Base-by-base conservation (phyloP, 2,113 vertebrate genomes). In the Dicrurus megarhynchus region DNA sequence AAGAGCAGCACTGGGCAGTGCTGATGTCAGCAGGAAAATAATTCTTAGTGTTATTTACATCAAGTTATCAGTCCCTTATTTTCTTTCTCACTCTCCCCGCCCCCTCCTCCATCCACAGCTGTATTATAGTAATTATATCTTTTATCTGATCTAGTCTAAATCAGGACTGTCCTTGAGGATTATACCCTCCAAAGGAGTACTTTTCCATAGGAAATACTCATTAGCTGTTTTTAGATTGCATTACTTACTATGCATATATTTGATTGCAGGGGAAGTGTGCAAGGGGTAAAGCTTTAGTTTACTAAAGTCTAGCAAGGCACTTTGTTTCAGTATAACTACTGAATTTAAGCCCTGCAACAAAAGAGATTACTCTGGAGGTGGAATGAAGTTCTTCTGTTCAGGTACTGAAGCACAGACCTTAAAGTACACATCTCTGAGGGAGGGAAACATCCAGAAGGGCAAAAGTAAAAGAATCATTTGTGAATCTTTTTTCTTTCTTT, bases 111-210 rank as follows among this genome's bases (percentile, higher is more conserved):
- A 15, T 21, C 30, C 22, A 16, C 55, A 44, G 73, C 50, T 84
- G 18, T 60, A 50, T 85, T 80, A 37, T 28, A 65, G 55, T 83
- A 83, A 86, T 93, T 90, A 37, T 33, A 55, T 83, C 44, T 96
- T 79, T 93, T 82, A 73, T 77, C 80, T 83, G 55, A 84, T 94
- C 82, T 92, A 46, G 33, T 86, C 82, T 93, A 80, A 90, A 85
- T 93, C 37, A 80, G 63, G 71, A 37, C 71, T 76, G 78, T 89
- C 65, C 67, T 88, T 90, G 68, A 88, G 47, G 47, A 87, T 32
- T 30, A 69, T 88, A 41, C 65, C 93, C 55, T 92, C 85, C 50
- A 69, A 74, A 93, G 67, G 63, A 80, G 24, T 94, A 24, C 74
- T 93, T 85, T 60, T 95, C 46, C 59, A 76, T 83, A 27, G 79